Evolutionary conservation across 37 sponge, comb jelly and placozoan species (phyloP).

Genomic region (Theonella swinhoei): DNA sequence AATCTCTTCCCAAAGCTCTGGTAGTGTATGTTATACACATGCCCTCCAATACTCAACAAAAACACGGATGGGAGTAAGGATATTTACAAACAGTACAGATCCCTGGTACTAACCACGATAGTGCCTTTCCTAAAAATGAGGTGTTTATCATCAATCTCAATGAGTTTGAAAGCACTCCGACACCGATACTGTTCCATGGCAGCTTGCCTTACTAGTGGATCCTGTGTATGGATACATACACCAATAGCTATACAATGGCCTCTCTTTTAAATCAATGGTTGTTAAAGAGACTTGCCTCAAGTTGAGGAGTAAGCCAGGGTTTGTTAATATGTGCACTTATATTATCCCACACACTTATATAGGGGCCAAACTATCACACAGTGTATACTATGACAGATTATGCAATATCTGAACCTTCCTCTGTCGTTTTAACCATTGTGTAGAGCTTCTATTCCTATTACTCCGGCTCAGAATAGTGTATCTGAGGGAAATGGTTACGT

Average conservation of each 20-base stretch:
- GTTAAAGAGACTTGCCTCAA: neutral
- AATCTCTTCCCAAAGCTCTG: too few relatives aligned
- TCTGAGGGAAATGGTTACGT: too few relatives aligned
- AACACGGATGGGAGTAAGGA: too few relatives aligned
- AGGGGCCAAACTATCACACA: neutral
- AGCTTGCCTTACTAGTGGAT: constrained; percentile 68
- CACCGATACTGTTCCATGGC: constrained; percentile 57
- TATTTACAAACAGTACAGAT: too few relatives aligned
- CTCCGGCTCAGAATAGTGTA: too few relatives aligned
- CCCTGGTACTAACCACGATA: constrained; percentile 69
- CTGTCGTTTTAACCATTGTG: constrained; percentile 61
- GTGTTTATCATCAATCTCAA: constrained; percentile 80
- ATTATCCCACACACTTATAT: neutral
- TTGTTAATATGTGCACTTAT: neutral
- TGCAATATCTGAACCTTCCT: constrained; percentile 7
- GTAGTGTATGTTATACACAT: too few relatives aligned
- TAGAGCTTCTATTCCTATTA: too few relatives aligned
- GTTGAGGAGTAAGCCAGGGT: neutral
- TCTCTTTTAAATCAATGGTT: too few relatives aligned
- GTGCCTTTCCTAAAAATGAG: constrained; percentile 66
- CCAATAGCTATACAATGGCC: too few relatives aligned
- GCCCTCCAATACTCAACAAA: too few relatives aligned
- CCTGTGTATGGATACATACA: constrained; percentile 29
- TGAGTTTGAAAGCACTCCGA: constrained; percentile 85
- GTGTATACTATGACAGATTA: neutral